These are phyloP conservation scores for Drosophila neonasuta DNA, from an alignment of 2,888 invertebrate species.

Conservation along the genomic window DNA sequence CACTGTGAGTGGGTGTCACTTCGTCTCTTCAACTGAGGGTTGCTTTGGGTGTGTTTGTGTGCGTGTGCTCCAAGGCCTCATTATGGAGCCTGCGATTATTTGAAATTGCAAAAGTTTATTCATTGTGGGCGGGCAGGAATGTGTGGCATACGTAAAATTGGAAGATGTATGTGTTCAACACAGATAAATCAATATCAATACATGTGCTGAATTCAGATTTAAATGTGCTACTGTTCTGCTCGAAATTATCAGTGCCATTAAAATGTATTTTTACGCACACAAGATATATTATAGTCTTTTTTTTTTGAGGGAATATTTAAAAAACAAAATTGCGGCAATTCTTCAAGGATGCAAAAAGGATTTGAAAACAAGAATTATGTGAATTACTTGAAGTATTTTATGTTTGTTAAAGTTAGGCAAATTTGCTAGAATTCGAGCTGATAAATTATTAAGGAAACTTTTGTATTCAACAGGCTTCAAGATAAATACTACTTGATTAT, in stretches of 20 bases:
- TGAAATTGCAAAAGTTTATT: slow-evolving; percentile 78
- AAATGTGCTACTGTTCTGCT: slow-evolving; percentile 20
- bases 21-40: slow-evolving; percentile 16
- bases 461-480: no score
- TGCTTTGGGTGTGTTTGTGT: slow-evolving; percentile 32
- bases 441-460: no score
- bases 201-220: slow-evolving; percentile 67
- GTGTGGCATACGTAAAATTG: slow-evolving; percentile 67
- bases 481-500: no score
- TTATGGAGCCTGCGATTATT: slow-evolving; percentile 75
- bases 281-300: neutral
- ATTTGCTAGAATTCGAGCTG: no score
- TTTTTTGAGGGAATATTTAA: neutral
- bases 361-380: neutral
- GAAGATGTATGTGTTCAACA: slow-evolving; percentile 60
- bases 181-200: slow-evolving; percentile 71
- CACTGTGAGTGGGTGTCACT: slow-evolving; percentile 5
- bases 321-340: neutral
- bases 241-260: slow-evolving; percentile 21
- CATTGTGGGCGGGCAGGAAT: slow-evolving; percentile 55
- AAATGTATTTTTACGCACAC: neutral
- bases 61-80: slow-evolving; percentile 73
- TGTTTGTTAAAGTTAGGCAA: neutral
- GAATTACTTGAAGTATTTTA: neutral
- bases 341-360: neutral